Percentiles rank a stretch among this genome's conserved stretches.
Conservation (phyloP, 1,140 invertebrate species). For the Gryon sp. region DNA sequence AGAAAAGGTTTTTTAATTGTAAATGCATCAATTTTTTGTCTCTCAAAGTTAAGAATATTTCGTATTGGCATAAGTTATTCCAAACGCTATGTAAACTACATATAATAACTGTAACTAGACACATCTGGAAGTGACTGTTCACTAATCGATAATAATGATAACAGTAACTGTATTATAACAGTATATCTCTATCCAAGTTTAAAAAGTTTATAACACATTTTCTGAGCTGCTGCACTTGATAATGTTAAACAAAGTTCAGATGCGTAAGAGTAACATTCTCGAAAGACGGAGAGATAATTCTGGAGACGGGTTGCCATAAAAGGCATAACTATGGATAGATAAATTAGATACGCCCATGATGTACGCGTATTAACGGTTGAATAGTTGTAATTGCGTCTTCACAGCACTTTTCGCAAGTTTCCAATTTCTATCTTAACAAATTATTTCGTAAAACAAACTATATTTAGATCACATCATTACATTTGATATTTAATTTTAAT, state of each 20-base stretch:
- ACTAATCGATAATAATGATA: constrained; percentile 23
- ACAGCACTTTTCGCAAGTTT: not conserved
- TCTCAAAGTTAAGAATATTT: no score
- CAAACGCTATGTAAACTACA: no score
- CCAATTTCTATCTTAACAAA: not conserved
- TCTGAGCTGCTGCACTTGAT: constrained; percentile 36
- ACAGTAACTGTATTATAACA: constrained; percentile 16
- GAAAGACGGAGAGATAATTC: constrained; percentile 23
- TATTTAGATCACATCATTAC: not conserved
- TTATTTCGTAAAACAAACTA: not conserved
- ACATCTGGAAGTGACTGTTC: constrained; percentile 1
- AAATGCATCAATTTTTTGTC: no score
- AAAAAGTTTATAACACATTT: constrained; percentile 44
- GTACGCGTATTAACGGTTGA: not conserved
- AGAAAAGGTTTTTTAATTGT: no score
- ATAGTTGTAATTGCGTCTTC: constrained; percentile 4
- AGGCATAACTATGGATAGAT: constrained; percentile 15
- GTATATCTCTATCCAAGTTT: constrained; percentile 9
- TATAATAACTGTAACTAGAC: no score
- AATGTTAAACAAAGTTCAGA: constrained; percentile 41
- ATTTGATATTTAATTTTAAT: not conserved
- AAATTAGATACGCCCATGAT: constrained; percentile 15
- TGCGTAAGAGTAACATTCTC: constrained; percentile 40
- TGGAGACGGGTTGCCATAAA: constrained; percentile 17
- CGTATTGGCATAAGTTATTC: no score